Evolutionary conservation across 2,888 invertebrate genomes (phyloP).

Genomic region (Disparrhopalites patrizii): DNA sequence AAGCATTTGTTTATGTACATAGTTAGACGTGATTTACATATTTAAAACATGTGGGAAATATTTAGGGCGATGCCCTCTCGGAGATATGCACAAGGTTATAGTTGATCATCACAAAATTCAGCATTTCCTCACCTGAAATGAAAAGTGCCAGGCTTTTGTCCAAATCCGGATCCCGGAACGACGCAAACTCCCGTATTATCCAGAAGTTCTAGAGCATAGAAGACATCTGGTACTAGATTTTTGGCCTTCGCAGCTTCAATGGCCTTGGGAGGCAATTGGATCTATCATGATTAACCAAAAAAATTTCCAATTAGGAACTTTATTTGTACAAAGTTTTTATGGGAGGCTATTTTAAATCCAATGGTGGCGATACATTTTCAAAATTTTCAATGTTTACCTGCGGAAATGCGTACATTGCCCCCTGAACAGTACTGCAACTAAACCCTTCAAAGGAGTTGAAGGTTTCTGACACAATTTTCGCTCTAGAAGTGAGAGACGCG

Average conservation of each 20-base stretch:
- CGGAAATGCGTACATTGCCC: constrained; percentile 99
- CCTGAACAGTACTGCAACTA: constrained; percentile 75
- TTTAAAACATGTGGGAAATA: too few relatives aligned
- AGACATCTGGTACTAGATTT: constrained; percentile 75
- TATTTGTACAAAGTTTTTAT: neutral
- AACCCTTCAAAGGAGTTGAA: constrained; percentile 88
- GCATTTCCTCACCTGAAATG: constrained; percentile 82
- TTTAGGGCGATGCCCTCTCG: too few relatives aligned
- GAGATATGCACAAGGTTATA: too few relatives aligned
- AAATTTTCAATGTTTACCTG: too few relatives aligned
- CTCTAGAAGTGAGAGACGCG: constrained; percentile 69
- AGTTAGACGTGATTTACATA: too few relatives aligned
- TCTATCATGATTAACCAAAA: constrained; percentile 51
- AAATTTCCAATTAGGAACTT: neutral
- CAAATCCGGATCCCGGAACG: constrained; percentile 91
- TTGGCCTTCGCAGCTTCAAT: constrained; percentile 72
- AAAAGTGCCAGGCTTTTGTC: constrained; percentile 85
- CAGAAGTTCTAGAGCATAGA: constrained; percentile 86
- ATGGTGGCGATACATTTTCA: too few relatives aligned
- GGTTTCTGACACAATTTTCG: constrained; percentile 76
- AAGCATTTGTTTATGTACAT: too few relatives aligned
- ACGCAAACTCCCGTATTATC: constrained; percentile 92
- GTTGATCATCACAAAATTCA: too few relatives aligned
- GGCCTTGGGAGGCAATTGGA: constrained; percentile 77
- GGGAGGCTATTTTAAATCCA: too few relatives aligned